phyloP scores from a whole-genome alignment of 2,113 vertebrate species.

The Equus przewalskii region DNA sequence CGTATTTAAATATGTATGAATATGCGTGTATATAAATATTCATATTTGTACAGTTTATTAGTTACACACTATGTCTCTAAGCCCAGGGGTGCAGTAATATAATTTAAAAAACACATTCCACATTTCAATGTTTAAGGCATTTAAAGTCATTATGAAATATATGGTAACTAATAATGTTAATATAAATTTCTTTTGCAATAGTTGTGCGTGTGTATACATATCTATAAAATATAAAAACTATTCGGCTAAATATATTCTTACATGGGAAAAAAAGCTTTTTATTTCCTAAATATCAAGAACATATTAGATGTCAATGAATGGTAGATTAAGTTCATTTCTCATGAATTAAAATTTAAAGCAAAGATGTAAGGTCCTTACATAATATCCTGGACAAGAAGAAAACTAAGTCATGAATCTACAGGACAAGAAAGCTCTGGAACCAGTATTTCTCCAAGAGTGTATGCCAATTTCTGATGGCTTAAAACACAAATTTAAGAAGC shows the following conservation, averaged over 20 bases:
- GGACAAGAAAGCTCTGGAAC: not conserved
- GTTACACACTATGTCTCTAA: not conserved
- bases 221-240: slow-evolving; percentile 14
- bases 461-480: not conserved
- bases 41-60: slow-evolving; percentile 69
- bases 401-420: not conserved
- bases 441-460: not conserved
- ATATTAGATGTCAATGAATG: not conserved
- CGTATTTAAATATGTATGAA: slow-evolving; percentile 58
- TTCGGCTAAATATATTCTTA: slow-evolving; percentile 12
- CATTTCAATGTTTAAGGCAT: slow-evolving; percentile 59
- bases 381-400: not conserved
- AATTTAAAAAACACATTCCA: slow-evolving; percentile 62
- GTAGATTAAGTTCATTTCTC: not conserved
- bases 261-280: not conserved
- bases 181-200: not conserved
- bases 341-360: not conserved
- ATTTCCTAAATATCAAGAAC: not conserved
- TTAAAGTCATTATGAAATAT: slow-evolving; percentile 58
- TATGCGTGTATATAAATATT: slow-evolving; percentile 71
- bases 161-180: slow-evolving; percentile 26
- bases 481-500: not conserved
- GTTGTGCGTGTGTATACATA: not conserved
- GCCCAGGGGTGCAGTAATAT: slow-evolving; percentile 33
- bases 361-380: not conserved